Base-by-base conservation (phyloP, 2,113 vertebrate species). In the Pipra filicauda region DNA sequence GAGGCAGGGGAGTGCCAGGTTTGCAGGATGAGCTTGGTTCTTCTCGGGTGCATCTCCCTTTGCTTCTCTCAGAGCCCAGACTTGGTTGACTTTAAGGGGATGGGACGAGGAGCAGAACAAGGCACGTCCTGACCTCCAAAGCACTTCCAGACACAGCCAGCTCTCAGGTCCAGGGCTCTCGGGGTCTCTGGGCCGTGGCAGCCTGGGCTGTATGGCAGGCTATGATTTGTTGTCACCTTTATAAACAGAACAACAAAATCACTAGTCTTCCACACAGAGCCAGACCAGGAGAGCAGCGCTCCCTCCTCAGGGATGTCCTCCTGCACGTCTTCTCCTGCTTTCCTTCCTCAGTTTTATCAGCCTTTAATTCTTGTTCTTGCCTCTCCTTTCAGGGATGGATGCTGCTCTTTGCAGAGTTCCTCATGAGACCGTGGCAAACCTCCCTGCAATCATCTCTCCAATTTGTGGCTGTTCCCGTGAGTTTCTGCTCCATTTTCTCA, bases 221-320 rank as follows among this genome's bases (percentile, higher is more conserved):
- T 98, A 97, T 98, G 98, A 98, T 97, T 98, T 99, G 98, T 99
- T 99, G 98, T 98, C 97, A 88, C 95, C 78, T 96, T 96, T 90
- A 65, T 94, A 95, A 90, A 95, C 95, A 98, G 78, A 98, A 98
- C 98, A 98, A 98, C 98, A 99, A 99, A 99, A 99, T 99, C 98
- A 98, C 98, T 98, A 99, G 98, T 99, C 98, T 99, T 99, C 98
- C 98, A 99, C 94, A 65, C 97, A 98, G 98, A 98, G 97, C 93
- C 86, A 90, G 98, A 88, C 97, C 97, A 66, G 3, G 7, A 72
- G 41, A 61, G 82, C 79, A 66, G 72, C 7, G 1, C 30, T 39
- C 62, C 69, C 90, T 96, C 85, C 72, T 57, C 4, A 3, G 79
- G 59, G 61, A 23, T 9, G 9, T 72, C 28, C 37, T 91, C 43